These are phyloP conservation scores for Fulica atra DNA, from an alignment of 2,113 vertebrate genomes.

Conservation along the genomic window DNA sequence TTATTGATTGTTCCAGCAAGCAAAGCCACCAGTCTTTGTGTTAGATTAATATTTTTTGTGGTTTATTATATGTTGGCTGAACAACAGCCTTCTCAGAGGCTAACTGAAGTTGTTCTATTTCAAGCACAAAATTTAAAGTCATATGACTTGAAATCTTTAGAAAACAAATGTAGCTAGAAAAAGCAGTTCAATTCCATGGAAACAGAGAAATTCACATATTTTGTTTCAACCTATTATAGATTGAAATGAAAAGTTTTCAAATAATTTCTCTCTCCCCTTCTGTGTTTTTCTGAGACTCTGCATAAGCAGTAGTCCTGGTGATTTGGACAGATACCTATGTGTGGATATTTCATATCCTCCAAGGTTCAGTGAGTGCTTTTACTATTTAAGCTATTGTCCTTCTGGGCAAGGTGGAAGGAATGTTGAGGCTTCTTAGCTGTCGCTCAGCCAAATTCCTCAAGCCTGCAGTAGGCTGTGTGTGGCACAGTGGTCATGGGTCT, in stretches of 20 bases:
- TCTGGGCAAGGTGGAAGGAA: not conserved
- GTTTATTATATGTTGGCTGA: not conserved
- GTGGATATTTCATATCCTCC: not conserved
- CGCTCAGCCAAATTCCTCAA: not conserved
- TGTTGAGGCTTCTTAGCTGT: not conserved
- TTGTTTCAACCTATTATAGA: not conserved
- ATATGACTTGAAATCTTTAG: not conserved
- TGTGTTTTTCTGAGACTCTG: not conserved
- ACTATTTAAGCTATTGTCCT: not conserved
- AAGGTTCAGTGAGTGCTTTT: not conserved
- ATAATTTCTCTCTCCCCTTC: not conserved
- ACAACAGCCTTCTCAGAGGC: not conserved
- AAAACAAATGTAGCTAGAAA: not conserved
- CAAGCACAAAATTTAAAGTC: not conserved
- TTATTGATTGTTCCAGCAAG: not conserved
- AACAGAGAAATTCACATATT: not conserved
- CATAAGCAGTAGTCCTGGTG: not conserved
- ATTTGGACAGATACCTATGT: not conserved
- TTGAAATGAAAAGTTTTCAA: not conserved
- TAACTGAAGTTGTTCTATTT: not conserved
- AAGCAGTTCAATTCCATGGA: slow-evolving; percentile 14
- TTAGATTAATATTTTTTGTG: no score
- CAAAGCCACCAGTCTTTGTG: not conserved
- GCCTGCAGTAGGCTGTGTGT: not conserved
- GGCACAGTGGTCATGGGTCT: not conserved